Evolutionary conservation across 2,888 invertebrate genomes (phyloP), one percentile per base, ranked within the genome.

Genomic region (Argyra leucocephala): DNA sequence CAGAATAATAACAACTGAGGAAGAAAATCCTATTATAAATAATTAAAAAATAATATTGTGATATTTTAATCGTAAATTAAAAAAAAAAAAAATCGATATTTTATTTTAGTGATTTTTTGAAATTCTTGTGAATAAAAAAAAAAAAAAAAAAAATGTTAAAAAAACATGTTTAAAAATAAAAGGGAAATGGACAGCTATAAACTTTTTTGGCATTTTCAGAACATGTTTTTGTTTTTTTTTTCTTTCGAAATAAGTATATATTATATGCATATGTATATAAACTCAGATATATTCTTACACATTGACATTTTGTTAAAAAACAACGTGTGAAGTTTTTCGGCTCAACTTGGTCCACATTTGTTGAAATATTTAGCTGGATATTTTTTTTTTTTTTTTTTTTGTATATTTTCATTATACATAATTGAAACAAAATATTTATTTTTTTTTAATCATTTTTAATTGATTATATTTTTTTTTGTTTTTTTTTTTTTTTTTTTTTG

Each of bases 261-360:
- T n/a, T n/a, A n/a, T n/a, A n/a, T n/a, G n/a, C 31, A 31, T 5
- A 31, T 31, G 5, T 31, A 31, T 31, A 31, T 31, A 31, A 7
- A 31, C 31, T 7, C 10, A 31, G 5, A 31, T 31, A 31, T 5
- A 31, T 73, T 73, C 80, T 79, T 79, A 79, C 79, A 77, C 79
- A 79, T 75, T 79, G 75, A 75, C 79, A 79, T 72, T 74, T 75
- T 71, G 76, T 72, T 74, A 79, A 75, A 77, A 75, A 80, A 73
- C 79, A 79, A 74, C 77, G 75, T 72, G 74, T 76, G 73, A 76
- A 76, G 73, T 76, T 76, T 73, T 73, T 75, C 72, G 75, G 72
- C 74, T 75, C 74, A 70, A 79, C 76, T 73, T 76, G 74, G 70
- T 80, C 78, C 78, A 74, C 73, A 76, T 76, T 74, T 74, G 76